A percentile compares a stretch with the other conserved stretches of the same genome.
Evolutionary conservation across 2,888 invertebrate species (phyloP).

Genomic region (Anthoptus insignis): DNA sequence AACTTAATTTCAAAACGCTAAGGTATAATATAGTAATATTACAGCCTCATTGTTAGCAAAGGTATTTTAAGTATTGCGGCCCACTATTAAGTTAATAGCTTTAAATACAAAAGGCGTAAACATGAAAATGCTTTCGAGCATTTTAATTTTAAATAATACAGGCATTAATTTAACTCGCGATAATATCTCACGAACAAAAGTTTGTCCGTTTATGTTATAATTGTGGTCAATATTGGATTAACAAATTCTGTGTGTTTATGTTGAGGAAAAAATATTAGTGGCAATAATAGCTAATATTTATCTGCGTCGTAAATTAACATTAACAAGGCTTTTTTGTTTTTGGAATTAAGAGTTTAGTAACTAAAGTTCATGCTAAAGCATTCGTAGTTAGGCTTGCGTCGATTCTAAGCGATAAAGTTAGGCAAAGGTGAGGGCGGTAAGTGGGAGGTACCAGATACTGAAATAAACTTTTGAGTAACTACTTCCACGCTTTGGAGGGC

Average conservation of each 20-base stretch:
- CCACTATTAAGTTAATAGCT: slow-evolving; percentile 41
- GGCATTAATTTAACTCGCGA: slow-evolving; percentile 18
- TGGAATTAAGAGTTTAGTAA: no score
- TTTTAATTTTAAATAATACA: slow-evolving; percentile 36
- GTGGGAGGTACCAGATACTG: no score
- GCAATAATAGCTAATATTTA: no score
- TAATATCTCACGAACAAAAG: slow-evolving; percentile 14
- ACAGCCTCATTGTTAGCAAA: slow-evolving; percentile 15
- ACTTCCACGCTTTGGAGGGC: no score
- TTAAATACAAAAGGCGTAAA: slow-evolving; percentile 49
- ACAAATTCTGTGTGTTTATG: slow-evolving; percentile 1
- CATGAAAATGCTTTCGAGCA: slow-evolving; percentile 56
- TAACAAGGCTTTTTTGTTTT: no score
- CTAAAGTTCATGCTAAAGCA: no score
- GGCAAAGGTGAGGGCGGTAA: no score
- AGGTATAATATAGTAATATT: background rate
- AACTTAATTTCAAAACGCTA: background rate
- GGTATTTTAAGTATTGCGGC: slow-evolving; percentile 21
- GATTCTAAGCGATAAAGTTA: no score
- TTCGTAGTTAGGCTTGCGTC: no score
- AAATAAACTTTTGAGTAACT: no score
- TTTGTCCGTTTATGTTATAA: background rate
- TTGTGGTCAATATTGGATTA: background rate
- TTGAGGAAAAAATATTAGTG: background rate
- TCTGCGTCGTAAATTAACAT: no score